These are phyloP conservation scores for Sceloporus undulatus DNA, from an alignment of 2,113 vertebrate species.

Conservation along the genomic window DNA sequence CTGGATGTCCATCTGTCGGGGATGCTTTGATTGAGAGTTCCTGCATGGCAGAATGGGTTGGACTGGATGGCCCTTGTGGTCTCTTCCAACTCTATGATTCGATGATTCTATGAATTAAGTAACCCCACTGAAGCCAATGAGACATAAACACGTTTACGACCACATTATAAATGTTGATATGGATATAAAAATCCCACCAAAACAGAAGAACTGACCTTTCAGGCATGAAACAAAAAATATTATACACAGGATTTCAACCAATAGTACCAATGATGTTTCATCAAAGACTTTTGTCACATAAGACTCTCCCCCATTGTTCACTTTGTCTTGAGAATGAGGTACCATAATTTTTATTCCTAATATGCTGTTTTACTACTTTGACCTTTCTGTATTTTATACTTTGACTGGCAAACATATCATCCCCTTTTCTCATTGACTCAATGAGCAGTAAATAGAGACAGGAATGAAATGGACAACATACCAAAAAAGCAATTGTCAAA, in stretches of 20 bases:
- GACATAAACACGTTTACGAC: background rate
- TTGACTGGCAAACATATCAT: constrained; percentile 71
- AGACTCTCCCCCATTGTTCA: constrained; percentile 8
- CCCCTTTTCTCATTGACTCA: constrained; percentile 38
- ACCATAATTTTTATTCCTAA: constrained; percentile 55
- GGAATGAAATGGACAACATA: constrained; percentile 57
- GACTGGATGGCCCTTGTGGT: too few species aligned
- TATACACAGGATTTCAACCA: background rate
- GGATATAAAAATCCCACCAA: background rate
- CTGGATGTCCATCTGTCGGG: too few species aligned
- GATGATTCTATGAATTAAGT: too few species aligned
- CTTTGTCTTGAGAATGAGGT: constrained; percentile 39
- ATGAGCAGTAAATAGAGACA: constrained; percentile 58
- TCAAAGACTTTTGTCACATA: constrained; percentile 21
- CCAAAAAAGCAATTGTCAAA: constrained; percentile 50
- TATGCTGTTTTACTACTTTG: constrained; percentile 63
- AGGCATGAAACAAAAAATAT: background rate
- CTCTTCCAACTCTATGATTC: too few species aligned
- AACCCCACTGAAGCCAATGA: background rate
- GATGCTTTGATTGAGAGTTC: too few species aligned
- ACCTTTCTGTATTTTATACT: constrained; percentile 55
- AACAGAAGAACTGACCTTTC: constrained; percentile 22
- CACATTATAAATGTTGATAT: background rate
- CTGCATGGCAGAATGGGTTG: too few species aligned
- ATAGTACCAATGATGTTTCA: background rate